These are phyloP conservation scores for Eurytoma adleriae DNA, from an alignment of 2,888 invertebrate genomes.

Conservation along the genomic window DNA sequence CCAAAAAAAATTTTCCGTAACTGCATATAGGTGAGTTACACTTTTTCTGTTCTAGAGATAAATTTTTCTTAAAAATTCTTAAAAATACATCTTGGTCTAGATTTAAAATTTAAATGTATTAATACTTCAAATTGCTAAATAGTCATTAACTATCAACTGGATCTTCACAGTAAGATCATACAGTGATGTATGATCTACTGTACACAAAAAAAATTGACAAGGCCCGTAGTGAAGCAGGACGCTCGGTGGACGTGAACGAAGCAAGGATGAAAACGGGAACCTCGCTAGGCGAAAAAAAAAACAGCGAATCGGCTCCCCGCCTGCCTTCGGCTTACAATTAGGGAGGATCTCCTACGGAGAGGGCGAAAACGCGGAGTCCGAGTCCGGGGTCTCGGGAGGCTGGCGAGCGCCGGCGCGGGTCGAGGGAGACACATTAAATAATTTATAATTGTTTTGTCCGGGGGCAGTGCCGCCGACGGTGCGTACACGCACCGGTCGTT, in stretches of 20 bases:
- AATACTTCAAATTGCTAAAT: no score
- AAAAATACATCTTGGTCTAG: no score
- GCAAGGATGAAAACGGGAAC: constrained; percentile 2
- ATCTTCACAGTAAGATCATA: no score
- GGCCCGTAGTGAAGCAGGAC: neutral
- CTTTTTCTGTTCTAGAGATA: no score
- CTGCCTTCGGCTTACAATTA: constrained; percentile 26
- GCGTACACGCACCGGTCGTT: constrained; percentile 61
- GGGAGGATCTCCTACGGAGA: constrained; percentile 11
- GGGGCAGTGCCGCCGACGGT: constrained; percentile 45
- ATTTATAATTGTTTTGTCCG: constrained; percentile 69
- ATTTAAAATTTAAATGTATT: no score
- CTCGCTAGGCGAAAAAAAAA: constrained; percentile 18
- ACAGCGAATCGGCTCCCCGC: neutral
- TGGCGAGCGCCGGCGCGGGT: neutral
- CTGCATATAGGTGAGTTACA: no score
- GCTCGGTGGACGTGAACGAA: neutral
- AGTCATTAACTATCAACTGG: no score
- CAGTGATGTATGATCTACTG: no score
- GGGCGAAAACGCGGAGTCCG: neutral
- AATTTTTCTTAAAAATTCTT: no score
- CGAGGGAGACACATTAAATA: constrained; percentile 54
- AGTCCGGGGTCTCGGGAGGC: neutral
- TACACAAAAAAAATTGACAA: neutral
- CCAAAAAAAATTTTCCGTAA: no score